These are phyloP conservation scores for Sinhomidia bicolor DNA, from an alignment of 2,888 invertebrate species.

Conservation along the genomic window DNA sequence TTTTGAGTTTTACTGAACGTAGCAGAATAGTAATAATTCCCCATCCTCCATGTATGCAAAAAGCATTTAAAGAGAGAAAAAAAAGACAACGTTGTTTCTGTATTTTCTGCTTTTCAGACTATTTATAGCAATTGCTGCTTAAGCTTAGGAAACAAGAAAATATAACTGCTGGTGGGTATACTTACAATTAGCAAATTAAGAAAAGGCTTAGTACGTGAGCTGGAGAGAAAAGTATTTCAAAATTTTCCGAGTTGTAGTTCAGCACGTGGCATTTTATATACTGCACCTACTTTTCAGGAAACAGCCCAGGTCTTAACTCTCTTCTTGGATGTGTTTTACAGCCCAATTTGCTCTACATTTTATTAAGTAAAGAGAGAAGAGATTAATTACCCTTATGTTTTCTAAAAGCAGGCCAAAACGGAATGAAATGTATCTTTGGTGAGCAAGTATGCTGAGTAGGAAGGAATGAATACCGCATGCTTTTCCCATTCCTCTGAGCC, in stretches of 20 bases:
- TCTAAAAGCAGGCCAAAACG: not conserved
- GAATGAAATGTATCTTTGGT: not conserved
- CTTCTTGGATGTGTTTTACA: not conserved
- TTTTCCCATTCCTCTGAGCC: not conserved
- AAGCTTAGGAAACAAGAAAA: too few species aligned
- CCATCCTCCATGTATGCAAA: not conserved
- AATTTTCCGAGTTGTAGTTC: not conserved
- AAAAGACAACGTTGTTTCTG: too few species aligned
- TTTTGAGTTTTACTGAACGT: not conserved
- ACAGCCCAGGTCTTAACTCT: not conserved
- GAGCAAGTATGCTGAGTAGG: not conserved
- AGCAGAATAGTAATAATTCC: not conserved
- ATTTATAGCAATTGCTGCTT: too few species aligned
- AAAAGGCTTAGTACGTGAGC: too few species aligned
- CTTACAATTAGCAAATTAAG: too few species aligned
- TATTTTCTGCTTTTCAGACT: too few species aligned
- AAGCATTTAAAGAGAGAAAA: too few species aligned
- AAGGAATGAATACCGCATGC: not conserved
- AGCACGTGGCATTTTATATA: not conserved
- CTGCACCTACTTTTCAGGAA: not conserved
- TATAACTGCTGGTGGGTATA: too few species aligned
- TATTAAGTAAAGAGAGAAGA: slow-evolving; percentile 15
- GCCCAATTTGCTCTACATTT: slow-evolving; percentile 23
- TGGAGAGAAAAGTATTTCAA: too few species aligned
- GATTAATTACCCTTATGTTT: slow-evolving; percentile 37